Evolutionary conservation across 1,140 invertebrate species (phyloP).

Genomic region (Trichomalopsis sarcophagae): DNA sequence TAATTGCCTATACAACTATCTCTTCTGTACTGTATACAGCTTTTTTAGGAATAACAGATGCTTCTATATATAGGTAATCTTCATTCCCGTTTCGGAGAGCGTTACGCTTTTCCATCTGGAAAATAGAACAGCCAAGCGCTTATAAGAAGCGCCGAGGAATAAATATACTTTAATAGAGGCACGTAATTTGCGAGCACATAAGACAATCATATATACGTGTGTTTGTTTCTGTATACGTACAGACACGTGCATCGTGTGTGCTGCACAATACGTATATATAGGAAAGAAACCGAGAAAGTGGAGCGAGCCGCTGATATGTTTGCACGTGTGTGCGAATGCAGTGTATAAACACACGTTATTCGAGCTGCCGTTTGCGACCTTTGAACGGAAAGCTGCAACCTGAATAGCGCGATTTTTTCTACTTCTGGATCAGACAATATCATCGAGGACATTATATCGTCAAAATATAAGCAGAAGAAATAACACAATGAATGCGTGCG

Average conservation of each 20-base stretch:
- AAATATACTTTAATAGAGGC: not conserved
- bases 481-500: too few relatives aligned
- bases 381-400: slow-evolving; percentile 36
- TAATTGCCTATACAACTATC: slow-evolving; percentile 2
- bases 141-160: not conserved
- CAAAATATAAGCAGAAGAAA: not conserved
- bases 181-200: slow-evolving; percentile 27
- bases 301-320: slow-evolving; percentile 19
- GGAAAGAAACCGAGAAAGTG: slow-evolving; percentile 37
- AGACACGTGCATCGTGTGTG: not conserved
- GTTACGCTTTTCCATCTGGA: not conserved
- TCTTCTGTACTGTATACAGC: not conserved
- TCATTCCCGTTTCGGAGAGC: too few relatives aligned
- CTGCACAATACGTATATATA: not conserved
- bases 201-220: not conserved
- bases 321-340: not conserved
- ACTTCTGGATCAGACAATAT: not conserved
- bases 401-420: not conserved
- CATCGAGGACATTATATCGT: not conserved
- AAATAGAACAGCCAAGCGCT: not conserved
- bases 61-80: not conserved
- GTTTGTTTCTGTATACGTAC: too few relatives aligned
- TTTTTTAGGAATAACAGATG: not conserved
- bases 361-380: slow-evolving; percentile 18
- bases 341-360: not conserved